A percentile compares a stretch with the other conserved stretches of the same genome.
Evolutionary conservation across 2,888 invertebrate genomes (phyloP).

Genomic region (Sericinus montela): DNA sequence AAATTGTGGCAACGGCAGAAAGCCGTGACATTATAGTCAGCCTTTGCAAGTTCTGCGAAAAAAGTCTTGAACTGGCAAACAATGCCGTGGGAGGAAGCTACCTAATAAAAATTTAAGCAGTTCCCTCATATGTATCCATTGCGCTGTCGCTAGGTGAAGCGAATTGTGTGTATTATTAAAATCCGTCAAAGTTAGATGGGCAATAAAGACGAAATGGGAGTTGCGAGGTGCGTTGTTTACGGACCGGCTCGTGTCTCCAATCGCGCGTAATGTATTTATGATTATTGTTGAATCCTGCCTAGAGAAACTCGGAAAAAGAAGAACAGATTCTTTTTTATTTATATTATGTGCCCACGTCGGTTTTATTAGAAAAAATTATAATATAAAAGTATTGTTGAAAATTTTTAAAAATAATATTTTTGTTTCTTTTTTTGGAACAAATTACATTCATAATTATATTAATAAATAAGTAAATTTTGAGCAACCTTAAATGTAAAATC

Average conservation of each 20-base stretch:
- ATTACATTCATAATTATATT: no score
- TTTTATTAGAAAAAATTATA: not conserved
- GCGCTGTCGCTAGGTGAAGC: constrained; percentile 7
- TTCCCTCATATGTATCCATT: not conserved
- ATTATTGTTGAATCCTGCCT: constrained; percentile 61
- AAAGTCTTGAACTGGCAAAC: no score
- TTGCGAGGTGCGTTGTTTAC: constrained; percentile 65
- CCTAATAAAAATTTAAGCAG: not conserved
- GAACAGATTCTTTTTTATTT: constrained; percentile 18
- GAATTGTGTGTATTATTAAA: constrained; percentile 54
- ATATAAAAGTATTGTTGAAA: no score
- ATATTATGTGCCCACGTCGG: not conserved
- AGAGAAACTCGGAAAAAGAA: constrained; percentile 28
- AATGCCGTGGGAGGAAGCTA: no score
- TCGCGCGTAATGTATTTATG: constrained; percentile 79
- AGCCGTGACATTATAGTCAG: no score
- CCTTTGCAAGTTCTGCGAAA: no score
- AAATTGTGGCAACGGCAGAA: no score
- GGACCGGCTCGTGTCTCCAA: constrained; percentile 64
- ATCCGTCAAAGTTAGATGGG: constrained; percentile 72
- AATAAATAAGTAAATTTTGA: no score
- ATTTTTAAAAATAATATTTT: no score
- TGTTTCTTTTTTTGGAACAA: no score
- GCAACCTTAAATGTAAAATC: no score
- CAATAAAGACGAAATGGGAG: constrained; percentile 54